Percentiles rank a stretch among this genome's conserved stretches.
These are phyloP conservation scores for Amia ocellicauda DNA, from an alignment of 2,113 vertebrate genomes.

Conservation along the genomic window DNA sequence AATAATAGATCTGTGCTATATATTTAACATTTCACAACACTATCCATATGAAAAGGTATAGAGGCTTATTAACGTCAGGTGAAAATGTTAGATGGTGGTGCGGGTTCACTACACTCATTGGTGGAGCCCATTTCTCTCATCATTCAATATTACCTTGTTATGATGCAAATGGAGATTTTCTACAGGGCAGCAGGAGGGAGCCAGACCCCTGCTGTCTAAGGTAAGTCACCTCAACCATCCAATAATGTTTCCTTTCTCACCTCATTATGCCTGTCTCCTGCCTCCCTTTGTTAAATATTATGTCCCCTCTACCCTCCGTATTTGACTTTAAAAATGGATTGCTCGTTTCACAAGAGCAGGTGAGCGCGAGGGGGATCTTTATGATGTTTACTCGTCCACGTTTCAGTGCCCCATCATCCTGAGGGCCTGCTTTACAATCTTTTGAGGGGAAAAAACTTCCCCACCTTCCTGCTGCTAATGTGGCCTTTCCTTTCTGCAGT, in stretches of 20 bases:
- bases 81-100: too few species aligned
- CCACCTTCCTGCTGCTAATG: too few species aligned
- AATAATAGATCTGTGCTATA: too few species aligned
- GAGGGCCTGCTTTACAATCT: too few species aligned
- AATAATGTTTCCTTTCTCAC: background rate
- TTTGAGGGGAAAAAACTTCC: too few species aligned
- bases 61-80: too few species aligned
- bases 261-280: constrained; percentile 17
- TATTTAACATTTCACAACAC: too few species aligned
- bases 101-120: too few species aligned
- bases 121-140: background rate
- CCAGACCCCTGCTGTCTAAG: background rate
- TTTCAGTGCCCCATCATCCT: background rate
- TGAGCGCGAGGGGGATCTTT: background rate
- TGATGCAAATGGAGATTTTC: background rate
- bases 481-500: too few species aligned
- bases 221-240: constrained; percentile 9
- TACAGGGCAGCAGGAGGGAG: background rate
- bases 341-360: background rate
- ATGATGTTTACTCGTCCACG: background rate
- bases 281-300: constrained; percentile 10
- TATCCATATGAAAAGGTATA: too few species aligned
- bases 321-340: constrained; percentile 14
- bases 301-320: background rate
- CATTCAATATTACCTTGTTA: background rate